Evolutionary conservation across 2,797 vertebrate species (phyloP).

Genomic region (Urophycis tenuis): DNA sequence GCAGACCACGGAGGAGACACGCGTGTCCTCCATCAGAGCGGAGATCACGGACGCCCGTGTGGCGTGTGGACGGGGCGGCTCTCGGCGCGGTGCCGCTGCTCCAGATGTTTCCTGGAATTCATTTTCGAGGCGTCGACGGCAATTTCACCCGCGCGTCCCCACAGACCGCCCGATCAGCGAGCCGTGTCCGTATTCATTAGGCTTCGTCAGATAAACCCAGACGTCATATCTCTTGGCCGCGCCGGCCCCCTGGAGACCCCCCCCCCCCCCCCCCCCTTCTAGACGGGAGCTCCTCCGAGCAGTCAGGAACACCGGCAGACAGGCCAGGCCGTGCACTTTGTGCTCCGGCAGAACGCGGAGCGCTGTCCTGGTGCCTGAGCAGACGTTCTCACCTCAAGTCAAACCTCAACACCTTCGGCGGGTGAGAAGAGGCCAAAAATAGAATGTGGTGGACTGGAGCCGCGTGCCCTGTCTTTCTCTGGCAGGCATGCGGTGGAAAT

Average conservation of each 20-base stretch:
- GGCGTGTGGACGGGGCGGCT: too few relatives aligned
- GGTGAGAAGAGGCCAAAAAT: conserved; percentile 35
- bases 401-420: conserved; percentile 47
- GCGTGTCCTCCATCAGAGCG: too few relatives aligned
- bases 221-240: conserved; percentile 40
- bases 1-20: too few relatives aligned
- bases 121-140: conserved; percentile 9
- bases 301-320: background rate
- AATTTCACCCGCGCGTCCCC: conserved; percentile 6
- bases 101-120: background rate
- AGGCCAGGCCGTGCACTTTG: conserved; percentile 23
- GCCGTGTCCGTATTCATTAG: conserved; percentile 26
- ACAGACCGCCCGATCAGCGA: conserved; percentile 8
- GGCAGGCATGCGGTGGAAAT: background rate
- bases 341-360: conserved; percentile 22
- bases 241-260: too few relatives aligned
- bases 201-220: conserved; percentile 39
- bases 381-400: conserved; percentile 52
- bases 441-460: background rate
- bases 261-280: too few relatives aligned
- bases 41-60: too few relatives aligned
- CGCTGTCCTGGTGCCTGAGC: conserved; percentile 45
- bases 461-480: conserved; percentile 17
- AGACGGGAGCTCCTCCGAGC: too few relatives aligned
- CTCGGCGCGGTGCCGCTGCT: background rate